These are phyloP conservation scores for Mus caroli DNA, from an alignment of 2,797 vertebrate species.

Conservation along the genomic window DNA sequence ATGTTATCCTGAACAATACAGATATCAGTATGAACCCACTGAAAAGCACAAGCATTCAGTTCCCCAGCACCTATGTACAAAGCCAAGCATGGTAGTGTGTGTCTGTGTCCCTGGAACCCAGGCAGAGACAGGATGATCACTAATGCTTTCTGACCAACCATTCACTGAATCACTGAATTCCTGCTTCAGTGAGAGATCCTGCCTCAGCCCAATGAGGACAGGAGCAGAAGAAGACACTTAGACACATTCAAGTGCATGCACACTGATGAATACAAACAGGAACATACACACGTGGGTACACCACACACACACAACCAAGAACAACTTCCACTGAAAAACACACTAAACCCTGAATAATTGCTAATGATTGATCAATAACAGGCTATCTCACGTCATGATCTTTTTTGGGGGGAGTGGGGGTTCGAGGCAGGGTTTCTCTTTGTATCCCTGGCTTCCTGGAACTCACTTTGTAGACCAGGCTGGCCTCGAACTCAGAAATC, in stretches of 20 bases:
- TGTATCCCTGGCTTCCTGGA: too few relatives aligned
- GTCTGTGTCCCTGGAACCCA: background rate
- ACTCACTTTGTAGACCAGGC: too few relatives aligned
- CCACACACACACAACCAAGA: background rate
- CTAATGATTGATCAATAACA: background rate
- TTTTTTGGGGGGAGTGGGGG: too few relatives aligned
- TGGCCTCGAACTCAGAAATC: too few relatives aligned
- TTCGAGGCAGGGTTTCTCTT: too few relatives aligned
- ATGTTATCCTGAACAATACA: slow-evolving; percentile 7
- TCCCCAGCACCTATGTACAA: background rate
- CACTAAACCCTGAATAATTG: background rate
- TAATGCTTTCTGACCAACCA: background rate
- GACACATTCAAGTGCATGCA: background rate
- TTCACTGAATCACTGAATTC: background rate
- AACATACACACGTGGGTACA: background rate
- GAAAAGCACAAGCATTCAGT: background rate
- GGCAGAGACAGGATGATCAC: background rate
- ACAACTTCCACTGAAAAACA: background rate
- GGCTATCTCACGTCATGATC: background rate
- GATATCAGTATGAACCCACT: background rate
- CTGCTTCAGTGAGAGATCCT: background rate
- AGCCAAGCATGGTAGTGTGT: background rate
- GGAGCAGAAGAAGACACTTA: background rate
- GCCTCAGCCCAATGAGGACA: background rate
- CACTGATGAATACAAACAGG: background rate